A percentile compares a stretch with the other conserved stretches of the same genome.
These are phyloP conservation scores for Parnassius apollo DNA, from an alignment of 2,888 invertebrate genomes.

Conservation along the genomic window DNA sequence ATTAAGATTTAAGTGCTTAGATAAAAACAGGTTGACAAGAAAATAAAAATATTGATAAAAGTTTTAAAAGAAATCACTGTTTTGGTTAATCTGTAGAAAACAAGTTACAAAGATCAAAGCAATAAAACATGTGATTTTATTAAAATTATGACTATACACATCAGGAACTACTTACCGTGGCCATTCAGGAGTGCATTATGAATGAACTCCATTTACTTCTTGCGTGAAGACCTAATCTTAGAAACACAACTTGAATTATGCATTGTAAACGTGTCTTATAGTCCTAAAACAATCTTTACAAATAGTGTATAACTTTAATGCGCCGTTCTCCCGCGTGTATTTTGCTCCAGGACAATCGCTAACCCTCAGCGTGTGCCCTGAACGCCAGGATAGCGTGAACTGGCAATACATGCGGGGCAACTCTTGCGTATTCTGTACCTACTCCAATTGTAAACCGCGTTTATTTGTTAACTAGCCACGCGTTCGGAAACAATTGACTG, in stretches of 20 bases:
- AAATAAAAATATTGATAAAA: neutral
- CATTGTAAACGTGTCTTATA: neutral
- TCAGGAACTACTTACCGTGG: conserved; percentile 32
- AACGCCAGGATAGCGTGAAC: conserved; percentile 70
- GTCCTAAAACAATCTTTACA: conserved; percentile 1
- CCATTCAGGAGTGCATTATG: conserved; percentile 22
- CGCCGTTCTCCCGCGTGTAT: conserved; percentile 17
- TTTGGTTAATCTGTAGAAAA: too few species aligned
- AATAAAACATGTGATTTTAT: conserved; percentile 20
- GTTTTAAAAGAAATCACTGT: neutral
- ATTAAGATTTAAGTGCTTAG: too few species aligned
- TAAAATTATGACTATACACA: conserved; percentile 22
- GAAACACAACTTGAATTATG: neutral
- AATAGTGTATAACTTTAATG: conserved; percentile 6
- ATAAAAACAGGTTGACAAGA: too few species aligned
- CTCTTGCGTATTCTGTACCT: conserved; percentile 62
- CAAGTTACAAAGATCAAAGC: conserved; percentile 4
- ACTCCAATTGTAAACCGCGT: conserved; percentile 74
- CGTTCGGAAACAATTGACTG: conserved; percentile 77
- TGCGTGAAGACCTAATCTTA: conserved; percentile 12
- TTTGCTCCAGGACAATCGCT: conserved; percentile 40
- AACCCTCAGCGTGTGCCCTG: conserved; percentile 51
- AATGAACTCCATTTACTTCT: conserved; percentile 24
- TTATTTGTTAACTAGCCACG: conserved; percentile 78
- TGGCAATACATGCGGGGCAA: conserved; percentile 55